Percentiles rank a stretch among this genome's conserved stretches.
phyloP scores from a whole-genome alignment of 2,888 invertebrate genomes.

The Cheiracanthium punctorium region DNA sequence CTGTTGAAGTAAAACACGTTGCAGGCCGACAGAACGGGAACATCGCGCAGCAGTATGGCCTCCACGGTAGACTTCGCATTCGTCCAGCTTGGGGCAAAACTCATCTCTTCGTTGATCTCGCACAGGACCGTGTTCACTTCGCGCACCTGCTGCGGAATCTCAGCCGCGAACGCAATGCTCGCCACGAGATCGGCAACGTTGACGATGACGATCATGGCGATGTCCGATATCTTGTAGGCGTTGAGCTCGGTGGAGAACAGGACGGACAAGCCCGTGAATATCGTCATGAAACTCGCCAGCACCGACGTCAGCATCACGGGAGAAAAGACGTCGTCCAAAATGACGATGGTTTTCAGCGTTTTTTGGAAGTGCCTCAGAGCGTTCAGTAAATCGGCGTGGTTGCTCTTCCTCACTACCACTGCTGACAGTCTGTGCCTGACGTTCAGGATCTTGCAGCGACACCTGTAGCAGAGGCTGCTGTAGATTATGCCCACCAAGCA shows the following conservation, averaged over 20 bases:
- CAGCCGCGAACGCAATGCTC: not conserved
- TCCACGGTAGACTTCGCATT: not conserved
- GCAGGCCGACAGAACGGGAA: not conserved
- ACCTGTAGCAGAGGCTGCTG: not conserved
- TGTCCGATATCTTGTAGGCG: not conserved
- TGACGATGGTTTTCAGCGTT: not conserved
- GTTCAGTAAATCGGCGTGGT: too few relatives aligned
- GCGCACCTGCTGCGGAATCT: not conserved
- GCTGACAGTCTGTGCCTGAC: not conserved
- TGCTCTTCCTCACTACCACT: too few relatives aligned
- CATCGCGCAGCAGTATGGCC: conserved; percentile 1
- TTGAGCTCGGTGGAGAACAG: not conserved
- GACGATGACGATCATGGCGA: not conserved
- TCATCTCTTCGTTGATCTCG: not conserved
- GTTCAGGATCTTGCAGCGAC: not conserved
- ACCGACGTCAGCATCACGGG: not conserved
- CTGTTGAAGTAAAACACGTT: not conserved
- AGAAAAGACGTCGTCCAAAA: not conserved
- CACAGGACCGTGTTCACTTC: not conserved
- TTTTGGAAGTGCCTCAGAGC: not conserved
- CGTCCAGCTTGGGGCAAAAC: not conserved
- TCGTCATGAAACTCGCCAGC: not conserved
- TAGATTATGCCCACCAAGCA: not conserved
- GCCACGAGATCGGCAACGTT: not conserved
- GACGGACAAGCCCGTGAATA: not conserved